phyloP scores from a whole-genome alignment of 2,797 vertebrate genomes.

The Cetoscarus ocellatus region DNA sequence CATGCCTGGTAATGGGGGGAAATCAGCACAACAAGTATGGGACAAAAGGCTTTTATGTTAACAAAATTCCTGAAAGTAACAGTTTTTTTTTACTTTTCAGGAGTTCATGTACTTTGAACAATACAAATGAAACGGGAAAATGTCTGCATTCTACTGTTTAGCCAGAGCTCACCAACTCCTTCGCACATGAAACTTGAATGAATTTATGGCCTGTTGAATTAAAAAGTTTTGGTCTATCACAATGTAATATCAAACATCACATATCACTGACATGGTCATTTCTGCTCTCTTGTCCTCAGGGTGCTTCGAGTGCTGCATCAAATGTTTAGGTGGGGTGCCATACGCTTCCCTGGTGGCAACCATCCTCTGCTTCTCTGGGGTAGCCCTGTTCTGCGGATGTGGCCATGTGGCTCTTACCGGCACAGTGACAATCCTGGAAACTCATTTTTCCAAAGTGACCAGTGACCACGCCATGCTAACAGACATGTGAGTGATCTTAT shows the following conservation, averaged over 20 bases:
- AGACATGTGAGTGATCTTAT: conserved; percentile 89
- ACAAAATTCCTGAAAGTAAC: too few species aligned
- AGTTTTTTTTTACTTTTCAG: too few species aligned
- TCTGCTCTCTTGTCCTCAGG: conserved; percentile 75
- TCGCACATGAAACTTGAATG: too few species aligned
- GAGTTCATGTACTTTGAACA: too few species aligned
- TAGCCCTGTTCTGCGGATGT: conserved; percentile 97
- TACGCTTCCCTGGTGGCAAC: conserved; percentile 98
- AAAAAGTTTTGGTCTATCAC: too few species aligned
- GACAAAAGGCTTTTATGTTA: too few species aligned
- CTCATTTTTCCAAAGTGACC: conserved; percentile 92
- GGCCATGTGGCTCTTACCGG: conserved; percentile 96
- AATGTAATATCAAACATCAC: neutral
- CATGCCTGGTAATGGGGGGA: too few species aligned
- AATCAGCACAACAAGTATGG: too few species aligned
- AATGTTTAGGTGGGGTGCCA: conserved; percentile 98
- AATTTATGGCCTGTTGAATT: too few species aligned
- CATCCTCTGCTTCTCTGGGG: conserved; percentile 98
- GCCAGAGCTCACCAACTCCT: too few species aligned
- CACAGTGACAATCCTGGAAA: conserved; percentile 92
- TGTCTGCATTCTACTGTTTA: too few species aligned
- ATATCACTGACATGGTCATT: neutral
- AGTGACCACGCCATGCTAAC: conserved; percentile 92
- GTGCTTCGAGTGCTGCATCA: conserved; percentile 99
- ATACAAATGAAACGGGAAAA: too few species aligned